Evolutionary conservation across 2,888 invertebrate species (phyloP).

Genomic region (Andrena minutula): DNA sequence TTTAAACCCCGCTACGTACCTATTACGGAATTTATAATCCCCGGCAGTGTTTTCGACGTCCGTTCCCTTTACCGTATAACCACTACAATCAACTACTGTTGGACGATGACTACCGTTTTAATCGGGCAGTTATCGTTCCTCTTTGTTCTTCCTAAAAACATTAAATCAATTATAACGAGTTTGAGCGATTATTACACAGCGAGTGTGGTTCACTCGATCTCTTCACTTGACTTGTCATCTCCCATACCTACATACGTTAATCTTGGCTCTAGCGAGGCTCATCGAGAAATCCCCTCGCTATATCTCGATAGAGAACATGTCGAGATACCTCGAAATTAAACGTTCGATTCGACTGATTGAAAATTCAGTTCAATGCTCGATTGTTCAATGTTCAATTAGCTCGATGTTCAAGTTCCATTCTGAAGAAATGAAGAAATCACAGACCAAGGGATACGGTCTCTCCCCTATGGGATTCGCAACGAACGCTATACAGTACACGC

Average conservation of each 20-base stretch:
- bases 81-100: neutral
- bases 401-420: neutral
- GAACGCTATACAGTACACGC: neutral
- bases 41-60: conserved; percentile 38
- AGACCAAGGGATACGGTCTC: neutral
- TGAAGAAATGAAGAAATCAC: too few species aligned
- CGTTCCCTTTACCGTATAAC: neutral
- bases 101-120: neutral
- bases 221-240: neutral
- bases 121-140: conserved; percentile 7
- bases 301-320: neutral
- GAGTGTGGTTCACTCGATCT: conserved; percentile 9
- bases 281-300: neutral
- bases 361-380: neutral
- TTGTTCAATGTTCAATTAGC: too few species aligned
- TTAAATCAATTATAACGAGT: conserved; percentile 60
- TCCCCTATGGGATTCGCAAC: neutral
- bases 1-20: neutral
- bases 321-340: neutral
- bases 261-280: neutral
- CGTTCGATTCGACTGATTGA: neutral
- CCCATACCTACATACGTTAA: neutral
- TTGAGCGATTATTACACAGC: conserved; percentile 62
- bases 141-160: conserved; percentile 10
- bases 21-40: conserved; percentile 21